Evolutionary conservation across 2,113 vertebrate species (phyloP).

Genomic region (Syngnathus scovelli): DNA sequence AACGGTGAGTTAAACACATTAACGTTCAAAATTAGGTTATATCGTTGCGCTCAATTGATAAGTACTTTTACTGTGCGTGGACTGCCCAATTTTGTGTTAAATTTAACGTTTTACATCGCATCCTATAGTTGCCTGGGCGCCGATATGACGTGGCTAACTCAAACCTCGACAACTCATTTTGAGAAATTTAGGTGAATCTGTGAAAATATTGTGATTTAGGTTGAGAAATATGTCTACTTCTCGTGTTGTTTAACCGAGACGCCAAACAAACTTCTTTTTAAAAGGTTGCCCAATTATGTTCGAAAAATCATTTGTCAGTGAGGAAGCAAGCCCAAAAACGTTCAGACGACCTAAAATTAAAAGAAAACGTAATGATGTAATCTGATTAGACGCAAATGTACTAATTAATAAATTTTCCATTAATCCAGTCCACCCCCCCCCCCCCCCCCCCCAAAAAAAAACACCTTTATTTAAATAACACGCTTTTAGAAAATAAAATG

Average conservation of each 20-base stretch:
- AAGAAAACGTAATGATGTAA: no score
- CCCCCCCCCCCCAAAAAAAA: no score
- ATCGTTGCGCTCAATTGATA: fast-evolving
- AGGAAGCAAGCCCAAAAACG: background rate
- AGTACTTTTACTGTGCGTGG: fast-evolving
- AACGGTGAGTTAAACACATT: conserved; percentile 68
- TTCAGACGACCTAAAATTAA: no score
- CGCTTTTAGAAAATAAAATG: background rate
- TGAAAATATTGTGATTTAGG: background rate
- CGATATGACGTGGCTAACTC: background rate
- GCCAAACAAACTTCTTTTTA: background rate
- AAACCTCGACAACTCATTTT: background rate
- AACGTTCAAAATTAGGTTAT: fast-evolving
- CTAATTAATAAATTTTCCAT: background rate
- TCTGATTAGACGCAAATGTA: no score
- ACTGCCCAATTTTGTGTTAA: background rate
- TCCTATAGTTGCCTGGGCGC: background rate
- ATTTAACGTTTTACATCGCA: background rate
- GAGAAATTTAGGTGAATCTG: background rate
- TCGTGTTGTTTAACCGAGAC: background rate
- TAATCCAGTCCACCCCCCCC: background rate
- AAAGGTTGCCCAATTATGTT: background rate
- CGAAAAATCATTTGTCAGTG: background rate
- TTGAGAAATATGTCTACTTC: background rate
- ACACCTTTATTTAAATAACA: background rate